Evolutionary conservation across 2,797 vertebrate species (phyloP).

Genomic region (Urosaurus nigricauda): DNA sequence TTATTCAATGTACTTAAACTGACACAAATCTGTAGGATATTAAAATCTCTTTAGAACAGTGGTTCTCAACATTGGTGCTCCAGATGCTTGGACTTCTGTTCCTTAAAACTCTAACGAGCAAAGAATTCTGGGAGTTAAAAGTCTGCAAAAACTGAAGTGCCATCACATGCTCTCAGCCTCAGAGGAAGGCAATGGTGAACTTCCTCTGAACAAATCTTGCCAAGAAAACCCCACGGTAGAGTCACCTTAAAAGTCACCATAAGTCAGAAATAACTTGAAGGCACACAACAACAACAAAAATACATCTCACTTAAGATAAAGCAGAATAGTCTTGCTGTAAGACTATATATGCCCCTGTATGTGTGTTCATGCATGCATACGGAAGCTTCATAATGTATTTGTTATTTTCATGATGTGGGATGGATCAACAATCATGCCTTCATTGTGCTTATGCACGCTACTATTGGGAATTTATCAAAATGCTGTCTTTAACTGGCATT

Average conservation of each 20-base stretch:
- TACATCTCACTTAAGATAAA: background rate
- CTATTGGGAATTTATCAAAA: conserved; percentile 67
- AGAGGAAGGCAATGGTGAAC: too few species aligned
- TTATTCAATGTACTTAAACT: background rate
- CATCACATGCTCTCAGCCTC: too few species aligned
- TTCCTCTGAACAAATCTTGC: too few species aligned
- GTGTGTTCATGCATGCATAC: conserved; percentile 19
- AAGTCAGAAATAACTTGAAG: too few species aligned
- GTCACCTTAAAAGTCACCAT: too few species aligned
- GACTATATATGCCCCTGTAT: background rate
- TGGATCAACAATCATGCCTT: conserved; percentile 50
- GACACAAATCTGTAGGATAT: background rate
- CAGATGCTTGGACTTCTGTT: too few species aligned
- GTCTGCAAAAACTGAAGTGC: too few species aligned
- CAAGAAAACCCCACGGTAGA: too few species aligned
- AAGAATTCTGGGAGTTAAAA: too few species aligned
- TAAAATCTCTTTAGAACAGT: background rate
- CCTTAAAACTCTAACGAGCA: too few species aligned
- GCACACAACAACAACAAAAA: too few species aligned
- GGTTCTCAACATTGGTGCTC: too few species aligned
- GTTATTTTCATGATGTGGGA: conserved; percentile 62
- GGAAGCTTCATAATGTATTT: conserved; percentile 57
- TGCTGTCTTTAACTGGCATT: conserved; percentile 72
- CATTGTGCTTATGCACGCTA: conserved; percentile 51
- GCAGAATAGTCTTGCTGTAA: background rate